These are phyloP conservation scores for Peromyscus maniculatus DNA, from an alignment of 2,113 vertebrate genomes.

Conservation along the genomic window DNA sequence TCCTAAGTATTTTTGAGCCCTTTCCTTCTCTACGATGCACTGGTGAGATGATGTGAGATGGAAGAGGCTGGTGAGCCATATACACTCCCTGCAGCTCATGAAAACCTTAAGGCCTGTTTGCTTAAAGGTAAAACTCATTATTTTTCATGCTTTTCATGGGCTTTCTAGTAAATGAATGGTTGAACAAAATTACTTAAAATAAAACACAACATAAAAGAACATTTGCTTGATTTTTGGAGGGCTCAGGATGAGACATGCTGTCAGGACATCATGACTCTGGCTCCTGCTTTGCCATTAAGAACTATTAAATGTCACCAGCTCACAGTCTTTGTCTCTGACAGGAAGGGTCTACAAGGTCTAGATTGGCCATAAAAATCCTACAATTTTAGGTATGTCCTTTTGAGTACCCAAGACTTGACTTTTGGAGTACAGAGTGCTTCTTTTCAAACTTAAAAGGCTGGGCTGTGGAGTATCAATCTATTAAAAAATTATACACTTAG, in stretches of 20 bases:
- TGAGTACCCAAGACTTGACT: background rate
- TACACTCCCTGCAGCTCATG: background rate
- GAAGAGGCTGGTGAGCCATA: background rate
- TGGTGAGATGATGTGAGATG: background rate
- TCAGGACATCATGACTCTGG: background rate
- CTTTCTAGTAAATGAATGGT: slow-evolving; percentile 26
- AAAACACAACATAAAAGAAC: background rate
- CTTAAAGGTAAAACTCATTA: background rate
- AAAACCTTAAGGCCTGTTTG: background rate
- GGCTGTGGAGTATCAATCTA: slow-evolving; percentile 44
- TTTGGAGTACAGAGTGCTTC: background rate
- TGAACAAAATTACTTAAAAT: background rate
- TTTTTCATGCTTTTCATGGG: background rate
- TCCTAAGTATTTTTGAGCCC: background rate
- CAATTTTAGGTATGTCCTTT: slow-evolving; percentile 6
- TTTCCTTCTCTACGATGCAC: background rate
- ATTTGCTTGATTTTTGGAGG: background rate
- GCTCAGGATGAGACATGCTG: background rate
- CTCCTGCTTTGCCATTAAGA: background rate
- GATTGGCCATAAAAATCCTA: background rate
- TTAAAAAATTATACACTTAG: slow-evolving; percentile 74
- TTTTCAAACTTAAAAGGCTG: slow-evolving; percentile 59
- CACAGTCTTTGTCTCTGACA: background rate
- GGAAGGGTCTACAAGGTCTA: slow-evolving; percentile 12
- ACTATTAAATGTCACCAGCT: background rate